Base-by-base conservation (phyloP, 2,113 vertebrate genomes). In the Prinia subflava region DNA sequence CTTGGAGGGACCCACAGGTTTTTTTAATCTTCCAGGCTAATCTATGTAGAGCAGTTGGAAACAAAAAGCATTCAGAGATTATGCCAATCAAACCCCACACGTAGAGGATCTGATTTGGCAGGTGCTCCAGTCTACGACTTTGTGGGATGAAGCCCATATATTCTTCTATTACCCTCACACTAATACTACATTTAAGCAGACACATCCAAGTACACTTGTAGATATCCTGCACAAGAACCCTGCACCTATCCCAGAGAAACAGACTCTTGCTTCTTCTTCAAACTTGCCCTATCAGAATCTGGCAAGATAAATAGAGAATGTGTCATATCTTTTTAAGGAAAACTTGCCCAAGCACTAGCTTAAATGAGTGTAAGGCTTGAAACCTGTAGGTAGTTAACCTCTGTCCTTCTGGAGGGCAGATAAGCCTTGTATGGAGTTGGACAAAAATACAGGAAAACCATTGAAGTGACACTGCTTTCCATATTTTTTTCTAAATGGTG, bases 21-120 rank as follows among this genome's bases (percentile, higher is more conserved):
- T 53, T 83, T 88, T 83, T 52, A 74, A 86, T 89, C 79, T 93
- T 65, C 81, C 68, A 80, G 59, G 71, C 77, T 90, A 90, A 82
- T 62, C 73, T 62, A 35, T 33, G 42, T 49, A 90, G 64, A 93
- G 41, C 37, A 79, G 35, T 31, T 79, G 42, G 70, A 93, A 94
- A 87, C 52, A 89, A 82, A 89, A 92, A 63, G 15, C 37, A 90
- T 31, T 37, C 55, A 25, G 31, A 81, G 52, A 80, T 69, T 37
- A 77, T 25, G 31, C n/a, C 83, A 68, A 46, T 76, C 89, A 94
- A 68, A 62, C 33, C 13, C 44, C 41, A 78, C 20, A 88, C 9
- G 22, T 42, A 62, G 91, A 83, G 23, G 25, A 39, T 37, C 41
- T 67, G 56, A 91, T 59, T 55, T 49, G 28, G 63, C 60, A 80